Conservation (phyloP, 1,140 invertebrate species). For the Melipona quadrifasciata region DNA sequence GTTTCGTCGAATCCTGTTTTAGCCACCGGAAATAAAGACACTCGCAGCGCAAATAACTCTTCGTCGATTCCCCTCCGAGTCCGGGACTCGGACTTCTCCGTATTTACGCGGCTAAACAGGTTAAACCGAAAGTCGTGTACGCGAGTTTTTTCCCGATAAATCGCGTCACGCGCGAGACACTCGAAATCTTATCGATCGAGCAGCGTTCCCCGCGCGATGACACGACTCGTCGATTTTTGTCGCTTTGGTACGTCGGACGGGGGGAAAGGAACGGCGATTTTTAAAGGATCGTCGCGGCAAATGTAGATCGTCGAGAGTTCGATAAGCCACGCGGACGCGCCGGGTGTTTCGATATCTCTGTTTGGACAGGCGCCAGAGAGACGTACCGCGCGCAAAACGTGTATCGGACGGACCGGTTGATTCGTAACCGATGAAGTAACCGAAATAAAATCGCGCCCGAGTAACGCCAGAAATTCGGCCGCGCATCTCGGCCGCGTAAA, state of each 20-base stretch:
- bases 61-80: no score
- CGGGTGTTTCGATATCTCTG: slow-evolving; percentile 67
- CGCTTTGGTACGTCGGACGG: not conserved
- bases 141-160: not conserved
- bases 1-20: not conserved
- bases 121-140: not conserved
- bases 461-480: slow-evolving; percentile 56
- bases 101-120: not conserved
- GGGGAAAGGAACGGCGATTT: no score
- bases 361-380: slow-evolving; percentile 73
- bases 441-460: slow-evolving; percentile 70
- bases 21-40: not conserved
- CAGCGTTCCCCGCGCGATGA: no score
- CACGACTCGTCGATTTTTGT: not conserved
- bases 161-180: not conserved
- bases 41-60: not conserved
- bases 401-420: slow-evolving; percentile 68
- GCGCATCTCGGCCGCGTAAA: slow-evolving; percentile 30
- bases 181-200: not conserved
- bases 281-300: slow-evolving; percentile 27
- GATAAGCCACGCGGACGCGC: slow-evolving; percentile 62
- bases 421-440: slow-evolving; percentile 71
- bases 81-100: not conserved
- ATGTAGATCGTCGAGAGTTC: slow-evolving; percentile 76
- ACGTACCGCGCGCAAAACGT: slow-evolving; percentile 74